A percentile compares a stretch with the other conserved stretches of the same genome.
phyloP scores from a whole-genome alignment of 2,797 vertebrate species.

The Poeciliopsis turneri region DNA sequence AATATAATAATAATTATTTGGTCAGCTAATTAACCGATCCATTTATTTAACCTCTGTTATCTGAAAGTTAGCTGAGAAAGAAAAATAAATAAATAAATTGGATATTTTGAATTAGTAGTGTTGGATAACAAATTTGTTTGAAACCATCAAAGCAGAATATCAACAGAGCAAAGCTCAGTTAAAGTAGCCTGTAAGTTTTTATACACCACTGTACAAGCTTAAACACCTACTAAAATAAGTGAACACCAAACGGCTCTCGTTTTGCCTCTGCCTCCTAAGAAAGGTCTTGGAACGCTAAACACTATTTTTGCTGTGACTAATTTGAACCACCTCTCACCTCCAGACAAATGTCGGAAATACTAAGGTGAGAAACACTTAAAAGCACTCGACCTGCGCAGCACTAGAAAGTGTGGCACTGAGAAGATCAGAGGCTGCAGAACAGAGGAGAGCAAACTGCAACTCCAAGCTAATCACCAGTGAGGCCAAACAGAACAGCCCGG shows the following conservation, averaged over 20 bases:
- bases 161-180: background rate
- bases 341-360: slow-evolving; percentile 40
- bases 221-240: background rate
- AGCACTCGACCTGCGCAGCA: slow-evolving; percentile 20
- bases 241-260: background rate
- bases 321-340: slow-evolving; percentile 27
- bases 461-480: slow-evolving; percentile 48
- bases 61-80: background rate
- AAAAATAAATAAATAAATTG: background rate
- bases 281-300: slow-evolving; percentile 8
- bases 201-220: background rate
- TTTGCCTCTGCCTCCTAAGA: slow-evolving; percentile 4
- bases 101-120: background rate
- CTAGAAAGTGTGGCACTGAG: slow-evolving; percentile 12
- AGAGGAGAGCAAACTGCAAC: slow-evolving; percentile 29
- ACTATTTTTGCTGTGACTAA: slow-evolving; percentile 21
- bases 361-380: slow-evolving; percentile 27
- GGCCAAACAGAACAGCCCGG: slow-evolving; percentile 47
- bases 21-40: background rate
- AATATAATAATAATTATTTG: background rate
- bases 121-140: background rate
- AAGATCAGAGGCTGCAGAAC: slow-evolving; percentile 44
- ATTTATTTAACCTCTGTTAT: background rate
- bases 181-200: background rate
- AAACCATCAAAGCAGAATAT: background rate